phyloP scores from a whole-genome alignment of 2,113 vertebrate genomes.

The Hippoglossus stenolepis region DNA sequence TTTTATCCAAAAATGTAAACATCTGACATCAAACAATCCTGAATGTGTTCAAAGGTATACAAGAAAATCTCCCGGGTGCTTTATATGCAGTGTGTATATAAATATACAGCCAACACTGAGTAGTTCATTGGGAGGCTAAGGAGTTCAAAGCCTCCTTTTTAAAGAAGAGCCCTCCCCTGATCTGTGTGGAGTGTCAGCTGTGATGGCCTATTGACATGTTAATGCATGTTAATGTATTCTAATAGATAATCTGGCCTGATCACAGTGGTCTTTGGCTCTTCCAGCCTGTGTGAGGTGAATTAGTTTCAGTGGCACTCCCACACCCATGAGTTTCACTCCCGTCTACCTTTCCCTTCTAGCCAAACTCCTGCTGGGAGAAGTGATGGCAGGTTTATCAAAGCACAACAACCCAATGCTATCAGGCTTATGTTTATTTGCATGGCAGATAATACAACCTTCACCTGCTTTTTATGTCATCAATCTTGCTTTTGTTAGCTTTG shows the following conservation, averaged over 20 bases:
- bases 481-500: slow-evolving; percentile 49
- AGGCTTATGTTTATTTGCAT: slow-evolving; percentile 44
- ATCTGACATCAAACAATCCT: background rate
- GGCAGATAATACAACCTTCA: slow-evolving; percentile 21
- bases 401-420: slow-evolving; percentile 8
- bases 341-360: slow-evolving; percentile 13
- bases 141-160: slow-evolving; percentile 65
- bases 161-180: slow-evolving; percentile 33
- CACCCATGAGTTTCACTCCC: slow-evolving; percentile 56
- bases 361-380: background rate
- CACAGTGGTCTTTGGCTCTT: slow-evolving; percentile 55
- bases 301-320: slow-evolving; percentile 56
- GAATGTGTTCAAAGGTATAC: slow-evolving; percentile 13
- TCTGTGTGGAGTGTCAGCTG: slow-evolving; percentile 72
- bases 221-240: slow-evolving; percentile 80
- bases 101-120: slow-evolving; percentile 30
- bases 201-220: slow-evolving; percentile 80
- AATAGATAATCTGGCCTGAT: slow-evolving; percentile 75
- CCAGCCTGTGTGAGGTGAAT: slow-evolving; percentile 51
- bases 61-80: slow-evolving; percentile 37
- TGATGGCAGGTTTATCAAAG: slow-evolving; percentile 20
- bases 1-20: background rate
- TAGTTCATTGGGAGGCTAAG: slow-evolving; percentile 51
- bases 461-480: slow-evolving; percentile 13
- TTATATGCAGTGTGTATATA: slow-evolving; percentile 26